phyloP scores from a whole-genome alignment of 1,140 invertebrate genomes.

The Bombus terrestris region DNA sequence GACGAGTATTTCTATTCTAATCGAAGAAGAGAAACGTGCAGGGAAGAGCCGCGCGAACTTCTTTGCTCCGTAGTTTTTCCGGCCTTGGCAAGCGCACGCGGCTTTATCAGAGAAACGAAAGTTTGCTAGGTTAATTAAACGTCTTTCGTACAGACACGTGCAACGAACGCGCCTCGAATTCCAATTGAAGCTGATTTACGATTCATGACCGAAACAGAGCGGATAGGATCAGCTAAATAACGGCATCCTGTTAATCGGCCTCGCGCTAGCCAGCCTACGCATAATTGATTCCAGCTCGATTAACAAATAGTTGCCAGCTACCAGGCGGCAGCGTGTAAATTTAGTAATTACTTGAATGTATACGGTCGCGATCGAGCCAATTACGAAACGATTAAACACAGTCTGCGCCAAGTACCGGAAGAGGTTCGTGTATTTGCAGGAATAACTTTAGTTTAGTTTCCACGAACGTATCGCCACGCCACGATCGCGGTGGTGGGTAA shows the following conservation, averaged over 20 bases:
- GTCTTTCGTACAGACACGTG: background rate
- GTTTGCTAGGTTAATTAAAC: conserved; percentile 6
- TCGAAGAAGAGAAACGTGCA: background rate
- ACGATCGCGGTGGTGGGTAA: no score
- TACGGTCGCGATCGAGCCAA: background rate
- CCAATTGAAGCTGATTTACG: background rate
- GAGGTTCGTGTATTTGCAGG: background rate
- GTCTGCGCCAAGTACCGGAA: background rate
- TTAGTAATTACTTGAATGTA: background rate
- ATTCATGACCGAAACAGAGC: background rate
- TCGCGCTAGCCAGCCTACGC: no score
- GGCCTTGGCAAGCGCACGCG: no score
- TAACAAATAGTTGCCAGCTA: background rate
- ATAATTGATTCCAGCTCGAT: background rate
- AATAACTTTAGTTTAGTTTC: conserved; percentile 10
- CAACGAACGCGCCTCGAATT: background rate
- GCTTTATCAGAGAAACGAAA: background rate
- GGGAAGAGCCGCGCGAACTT: background rate
- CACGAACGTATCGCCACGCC: background rate
- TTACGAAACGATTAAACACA: background rate
- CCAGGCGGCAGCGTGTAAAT: background rate
- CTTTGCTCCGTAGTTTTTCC: background rate
- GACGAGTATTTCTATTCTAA: background rate
- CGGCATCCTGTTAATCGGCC: background rate
- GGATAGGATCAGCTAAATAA: background rate